These are phyloP conservation scores for Spinus pinus DNA, from an alignment of 2,797 vertebrate genomes.

Conservation along the genomic window DNA sequence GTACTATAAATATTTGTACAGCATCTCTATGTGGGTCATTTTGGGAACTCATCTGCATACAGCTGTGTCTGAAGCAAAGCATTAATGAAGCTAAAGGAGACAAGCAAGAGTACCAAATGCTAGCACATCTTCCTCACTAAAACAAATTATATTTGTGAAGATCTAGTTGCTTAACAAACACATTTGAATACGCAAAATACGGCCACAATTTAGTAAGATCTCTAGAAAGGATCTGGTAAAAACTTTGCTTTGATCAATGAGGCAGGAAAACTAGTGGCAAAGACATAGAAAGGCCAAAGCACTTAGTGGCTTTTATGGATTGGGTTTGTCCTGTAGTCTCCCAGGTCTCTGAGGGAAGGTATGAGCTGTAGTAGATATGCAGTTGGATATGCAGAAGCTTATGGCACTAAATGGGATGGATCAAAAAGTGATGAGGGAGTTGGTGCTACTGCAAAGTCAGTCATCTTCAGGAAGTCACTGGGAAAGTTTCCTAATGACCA, in stretches of 20 bases:
- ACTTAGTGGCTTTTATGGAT: not conserved
- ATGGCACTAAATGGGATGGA: not conserved
- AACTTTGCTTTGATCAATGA: fast-evolving
- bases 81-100: not conserved
- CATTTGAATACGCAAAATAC: not conserved
- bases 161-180: not conserved
- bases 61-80: not conserved
- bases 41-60: not conserved
- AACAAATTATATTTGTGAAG: not conserved
- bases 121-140: not conserved
- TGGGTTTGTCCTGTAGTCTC: not conserved
- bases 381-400: not conserved
- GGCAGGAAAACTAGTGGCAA: not conserved
- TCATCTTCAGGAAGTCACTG: not conserved
- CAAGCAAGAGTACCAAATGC: not conserved
- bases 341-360: not conserved
- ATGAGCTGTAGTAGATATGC: not conserved
- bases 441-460: not conserved
- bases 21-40: not conserved
- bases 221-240: not conserved
- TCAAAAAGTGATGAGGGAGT: not conserved
- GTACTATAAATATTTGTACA: not conserved
- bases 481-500: not conserved
- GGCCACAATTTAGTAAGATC: not conserved
- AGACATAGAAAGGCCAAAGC: not conserved